Conservation (phyloP, 2,113 vertebrate species). For the Eurystomus gularis region DNA sequence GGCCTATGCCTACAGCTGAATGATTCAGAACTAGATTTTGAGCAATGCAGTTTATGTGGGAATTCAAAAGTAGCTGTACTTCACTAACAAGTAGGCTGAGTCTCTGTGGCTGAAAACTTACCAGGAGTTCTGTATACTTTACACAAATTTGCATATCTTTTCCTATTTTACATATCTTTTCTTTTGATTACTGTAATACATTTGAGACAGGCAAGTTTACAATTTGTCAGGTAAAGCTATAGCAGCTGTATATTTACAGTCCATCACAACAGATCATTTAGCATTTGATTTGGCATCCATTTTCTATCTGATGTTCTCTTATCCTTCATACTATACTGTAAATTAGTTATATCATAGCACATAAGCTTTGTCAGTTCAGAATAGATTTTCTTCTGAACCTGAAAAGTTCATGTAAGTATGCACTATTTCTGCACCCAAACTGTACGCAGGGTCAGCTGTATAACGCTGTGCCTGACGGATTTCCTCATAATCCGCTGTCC, state of each 20-base stretch:
- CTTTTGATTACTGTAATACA: not conserved
- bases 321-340: not conserved
- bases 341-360: not conserved
- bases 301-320: not conserved
- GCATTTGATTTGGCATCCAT: not conserved
- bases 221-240: not conserved
- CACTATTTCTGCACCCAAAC: not conserved
- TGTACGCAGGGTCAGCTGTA: not conserved
- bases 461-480: not conserved
- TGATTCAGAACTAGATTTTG: not conserved
- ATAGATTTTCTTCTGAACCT: not conserved
- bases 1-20: not conserved
- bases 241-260: not conserved
- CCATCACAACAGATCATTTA: not conserved
- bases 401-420: not conserved
- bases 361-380: not conserved
- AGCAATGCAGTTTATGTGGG: not conserved
- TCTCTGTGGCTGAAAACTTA: not conserved
- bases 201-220: not conserved
- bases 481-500: not conserved
- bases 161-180: too few species aligned
- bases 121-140: not conserved
- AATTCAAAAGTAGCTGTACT: not conserved
- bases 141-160: not conserved
- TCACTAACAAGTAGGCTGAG: not conserved